phyloP scores from a whole-genome alignment of 2,113 vertebrate genomes.

The Syrrhaptes paradoxus region DNA sequence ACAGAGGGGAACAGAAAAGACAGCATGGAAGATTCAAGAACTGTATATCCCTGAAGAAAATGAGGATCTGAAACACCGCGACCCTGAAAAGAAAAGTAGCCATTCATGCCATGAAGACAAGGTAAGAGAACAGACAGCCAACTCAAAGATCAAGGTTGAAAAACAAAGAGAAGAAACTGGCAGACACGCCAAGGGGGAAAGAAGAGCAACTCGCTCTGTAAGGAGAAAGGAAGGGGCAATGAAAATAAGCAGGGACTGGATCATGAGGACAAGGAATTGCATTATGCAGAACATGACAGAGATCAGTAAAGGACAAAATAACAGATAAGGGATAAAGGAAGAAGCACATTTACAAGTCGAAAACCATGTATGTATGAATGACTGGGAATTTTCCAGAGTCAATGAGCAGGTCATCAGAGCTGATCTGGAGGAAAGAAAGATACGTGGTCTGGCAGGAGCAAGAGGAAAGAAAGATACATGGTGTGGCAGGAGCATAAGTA shows the following conservation, averaged over 20 bases:
- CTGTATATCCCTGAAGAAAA: neutral
- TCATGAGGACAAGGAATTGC: neutral
- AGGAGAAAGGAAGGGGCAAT: neutral
- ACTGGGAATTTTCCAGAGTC: neutral
- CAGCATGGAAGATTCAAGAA: conserved; percentile 9
- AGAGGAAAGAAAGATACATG: neutral
- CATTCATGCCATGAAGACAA: neutral
- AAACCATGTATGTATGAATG: neutral
- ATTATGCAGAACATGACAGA: neutral
- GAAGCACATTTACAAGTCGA: neutral
- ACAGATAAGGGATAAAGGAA: neutral
- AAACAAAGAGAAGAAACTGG: neutral
- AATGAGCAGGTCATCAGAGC: neutral
- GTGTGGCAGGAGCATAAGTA: neutral
- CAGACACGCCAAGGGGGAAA: neutral
- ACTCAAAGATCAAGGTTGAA: neutral
- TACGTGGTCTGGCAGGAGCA: neutral
- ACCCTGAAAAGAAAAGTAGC: neutral
- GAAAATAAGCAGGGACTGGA: neutral
- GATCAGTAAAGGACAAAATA: neutral
- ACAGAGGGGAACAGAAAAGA: neutral
- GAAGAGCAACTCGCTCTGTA: neutral
- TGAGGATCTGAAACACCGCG: neutral
- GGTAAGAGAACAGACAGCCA: neutral
- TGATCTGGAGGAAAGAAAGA: neutral